Evolutionary conservation across 1,140 invertebrate species (phyloP), one percentile per base, ranked within the genome.

Genomic region (Lamellibrachia luymesi): DNA sequence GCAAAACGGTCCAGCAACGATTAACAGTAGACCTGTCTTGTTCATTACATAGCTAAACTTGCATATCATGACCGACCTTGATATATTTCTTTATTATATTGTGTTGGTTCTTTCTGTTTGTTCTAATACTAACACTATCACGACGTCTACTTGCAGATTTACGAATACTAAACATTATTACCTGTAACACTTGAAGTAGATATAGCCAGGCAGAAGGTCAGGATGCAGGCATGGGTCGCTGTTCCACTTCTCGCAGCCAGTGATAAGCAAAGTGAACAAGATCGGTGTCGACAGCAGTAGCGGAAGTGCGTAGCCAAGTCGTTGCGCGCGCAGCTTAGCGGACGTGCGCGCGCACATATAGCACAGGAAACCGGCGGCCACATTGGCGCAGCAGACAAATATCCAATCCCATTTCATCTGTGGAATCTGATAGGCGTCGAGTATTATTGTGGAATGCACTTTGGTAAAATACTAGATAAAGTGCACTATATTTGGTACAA

Each of bases 311-410:
- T 96, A 96, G 38, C 95, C 95, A 10, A 95, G 94, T 2, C 95
- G 94, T 93, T 96, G 95, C 2, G 96, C 94, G 93, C 95, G 94
- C 49, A 95, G 95, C 93, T 96, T 96, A 93, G 95, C 95, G 0
- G 96, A 94, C 10, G 95, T 95, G 94, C 95, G 95, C 17, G 95
- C 94, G 93, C 96, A 95, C 51, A 95, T 95, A 94, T 96, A 96
- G 92, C 95, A 96, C 25, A 96, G 80, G 4, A 95, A 94, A 56
- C 94, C 95, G n/a, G 95, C 93, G 38, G 94, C 92, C 17, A 95
- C 94, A 92, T 96, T 95, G 10, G 95, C 49, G 25, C 95, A 94
- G 95, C 93, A 95, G 95, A 25, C 94, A 94, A 51, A 94, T 94
- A 8, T 93, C 93, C 52, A 94, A 93, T 56, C 94, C 93, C 10